Conservation (phyloP, 2,797 vertebrate species). For the Tiaroga cobitis region DNA sequence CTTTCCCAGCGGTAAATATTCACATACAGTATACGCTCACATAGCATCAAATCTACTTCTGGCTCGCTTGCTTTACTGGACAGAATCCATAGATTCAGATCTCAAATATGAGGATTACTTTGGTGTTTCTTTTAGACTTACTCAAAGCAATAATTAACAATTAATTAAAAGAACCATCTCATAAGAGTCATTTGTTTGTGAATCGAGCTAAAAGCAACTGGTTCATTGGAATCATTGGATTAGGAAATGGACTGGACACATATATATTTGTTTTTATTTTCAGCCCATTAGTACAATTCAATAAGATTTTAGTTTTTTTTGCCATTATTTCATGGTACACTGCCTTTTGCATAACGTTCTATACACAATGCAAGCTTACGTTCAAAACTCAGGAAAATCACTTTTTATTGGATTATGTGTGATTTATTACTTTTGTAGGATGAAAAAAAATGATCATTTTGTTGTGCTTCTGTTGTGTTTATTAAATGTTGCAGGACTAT, state of each 20-base stretch:
- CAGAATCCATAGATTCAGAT: not conserved
- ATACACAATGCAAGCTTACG: not conserved
- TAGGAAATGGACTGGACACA: not conserved
- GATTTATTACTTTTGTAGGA: not conserved
- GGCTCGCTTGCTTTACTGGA: not conserved
- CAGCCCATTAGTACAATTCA: not conserved
- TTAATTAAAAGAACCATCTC: not conserved
- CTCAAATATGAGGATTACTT: constrained; percentile 5
- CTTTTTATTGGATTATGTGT: not conserved
- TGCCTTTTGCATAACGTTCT: not conserved
- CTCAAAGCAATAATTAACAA: not conserved
- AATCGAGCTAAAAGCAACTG: not conserved
- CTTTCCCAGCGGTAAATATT: not conserved
- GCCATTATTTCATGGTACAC: not conserved
- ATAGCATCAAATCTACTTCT: not conserved
- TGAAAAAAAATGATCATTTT: not conserved
- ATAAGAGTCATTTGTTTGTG: too few relatives aligned
- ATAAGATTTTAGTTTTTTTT: not conserved
- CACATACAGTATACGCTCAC: not conserved
- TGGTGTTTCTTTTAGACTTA: not conserved
- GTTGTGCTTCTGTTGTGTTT: not conserved
- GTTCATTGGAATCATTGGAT: too few relatives aligned
- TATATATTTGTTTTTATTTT: not conserved
- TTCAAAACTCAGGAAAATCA: not conserved
- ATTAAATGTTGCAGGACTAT: not conserved